Evolutionary conservation across 1,140 invertebrate genomes (phyloP), one percentile per base, ranked within the genome.

Genomic region (Anoplophora glabripennis): DNA sequence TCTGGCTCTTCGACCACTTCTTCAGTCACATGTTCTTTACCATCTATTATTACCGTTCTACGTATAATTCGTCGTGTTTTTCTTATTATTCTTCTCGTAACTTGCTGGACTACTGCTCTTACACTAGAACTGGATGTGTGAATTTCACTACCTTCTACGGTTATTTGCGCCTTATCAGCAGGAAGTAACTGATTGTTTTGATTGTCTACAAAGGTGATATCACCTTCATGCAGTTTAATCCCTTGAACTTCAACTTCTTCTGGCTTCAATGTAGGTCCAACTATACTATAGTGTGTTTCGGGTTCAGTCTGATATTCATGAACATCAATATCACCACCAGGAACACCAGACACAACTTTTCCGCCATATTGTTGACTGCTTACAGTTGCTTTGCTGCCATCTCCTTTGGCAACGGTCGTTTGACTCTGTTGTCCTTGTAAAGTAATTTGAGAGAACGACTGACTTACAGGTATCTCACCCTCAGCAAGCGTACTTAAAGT

Each of bases 1-100:
- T 92, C 87, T 15, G 89, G 87, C 77, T 93, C 88, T 75, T 93
- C 87, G 56, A 92, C 78, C 3, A 92, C 77, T 77, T 93, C 89
- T 76, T 93, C 90, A 8, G 84, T 86, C 0, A 89, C 83, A 65
- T 87, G 85, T 75, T 92, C 89, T 77, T 90, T 88, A 0, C 90
- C 90, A 73, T 93, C 86, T 53, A 92, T 84, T 7, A 92, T 86
- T 0, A 86, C 85, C 4, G 90, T 81, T 66, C 84, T 84, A 48
- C 88, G 79, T 38, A 90, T 88, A 42, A 89, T 87, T 66, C 84
- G 85, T 45, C 85, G 82, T 45, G 83, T 88, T 71, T 84, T 90
- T 63, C 87, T 82, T 42, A 90, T 86, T 28, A 89, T 83, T 75
- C 84, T 83, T 64, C 86, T 84, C 0, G 86, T 89, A 4, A 91